Conservation (phyloP, 2,797 vertebrate genomes). For the Channa striata region DNA sequence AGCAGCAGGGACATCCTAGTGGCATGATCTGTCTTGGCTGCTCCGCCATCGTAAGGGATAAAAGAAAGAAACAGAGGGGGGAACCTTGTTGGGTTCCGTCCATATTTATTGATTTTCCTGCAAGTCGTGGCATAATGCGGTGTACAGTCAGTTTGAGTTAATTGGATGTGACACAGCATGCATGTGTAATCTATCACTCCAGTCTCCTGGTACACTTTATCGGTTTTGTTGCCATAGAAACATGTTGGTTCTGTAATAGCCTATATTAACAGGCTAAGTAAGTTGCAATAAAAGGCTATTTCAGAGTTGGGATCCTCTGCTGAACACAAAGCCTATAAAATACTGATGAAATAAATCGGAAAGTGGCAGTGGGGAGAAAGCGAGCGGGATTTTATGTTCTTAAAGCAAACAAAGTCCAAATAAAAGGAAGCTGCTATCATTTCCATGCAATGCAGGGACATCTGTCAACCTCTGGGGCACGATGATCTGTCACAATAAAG, state of each 20-base stretch:
- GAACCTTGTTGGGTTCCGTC: constrained; percentile 87
- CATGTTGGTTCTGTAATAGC: constrained; percentile 84
- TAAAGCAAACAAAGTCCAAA: constrained; percentile 75
- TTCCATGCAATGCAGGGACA: constrained; percentile 68
- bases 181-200: constrained; percentile 94
- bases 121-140: constrained; percentile 92
- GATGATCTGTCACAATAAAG: constrained; percentile 82
- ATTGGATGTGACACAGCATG: constrained; percentile 98
- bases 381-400: constrained; percentile 67
- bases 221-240: constrained; percentile 90
- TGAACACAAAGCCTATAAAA: constrained; percentile 82
- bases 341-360: constrained; percentile 78
- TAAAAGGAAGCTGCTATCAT: constrained; percentile 72
- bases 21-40: constrained; percentile 88
- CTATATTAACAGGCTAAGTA: constrained; percentile 90
- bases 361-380: constrained; percentile 61
- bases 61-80: constrained; percentile 74
- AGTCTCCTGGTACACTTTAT: constrained; percentile 89
- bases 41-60: constrained; percentile 71
- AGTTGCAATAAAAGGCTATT: constrained; percentile 86
- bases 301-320: constrained; percentile 77
- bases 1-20: constrained; percentile 90
- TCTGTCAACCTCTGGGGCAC: constrained; percentile 82
- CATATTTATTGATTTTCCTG: constrained; percentile 97
- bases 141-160: constrained; percentile 96